Conservation (phyloP, 2,797 vertebrate genomes). For the Ctenochaetus hawaiiensis region DNA sequence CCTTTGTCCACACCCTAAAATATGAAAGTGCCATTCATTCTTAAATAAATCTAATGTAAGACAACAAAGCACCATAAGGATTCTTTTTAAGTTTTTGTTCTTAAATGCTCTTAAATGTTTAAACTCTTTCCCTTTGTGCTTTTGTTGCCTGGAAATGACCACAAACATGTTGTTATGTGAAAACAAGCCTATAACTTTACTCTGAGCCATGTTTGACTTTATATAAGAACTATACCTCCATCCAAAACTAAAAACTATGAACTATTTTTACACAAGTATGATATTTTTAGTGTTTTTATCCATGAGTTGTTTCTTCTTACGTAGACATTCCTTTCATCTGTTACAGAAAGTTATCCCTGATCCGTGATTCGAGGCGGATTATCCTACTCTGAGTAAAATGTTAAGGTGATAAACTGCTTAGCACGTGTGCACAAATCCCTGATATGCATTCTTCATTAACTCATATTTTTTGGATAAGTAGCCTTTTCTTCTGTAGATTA, state of each 20-base stretch:
- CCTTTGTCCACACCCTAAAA: background rate
- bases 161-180: background rate
- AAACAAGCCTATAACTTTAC: background rate
- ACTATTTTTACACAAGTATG: background rate
- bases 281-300: slow-evolving; percentile 21
- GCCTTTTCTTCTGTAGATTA: background rate
- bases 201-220: background rate
- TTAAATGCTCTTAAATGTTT: background rate
- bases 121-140: background rate
- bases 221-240: slow-evolving; percentile 3
- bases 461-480: background rate
- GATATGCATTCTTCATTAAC: slow-evolving; percentile 22
- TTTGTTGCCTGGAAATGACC: background rate
- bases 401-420: slow-evolving; percentile 61
- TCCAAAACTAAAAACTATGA: background rate
- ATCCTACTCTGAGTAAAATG: slow-evolving; percentile 47
- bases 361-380: slow-evolving; percentile 60
- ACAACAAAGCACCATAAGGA: background rate
- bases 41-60: background rate
- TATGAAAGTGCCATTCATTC: background rate
- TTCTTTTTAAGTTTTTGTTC: background rate
- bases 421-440: slow-evolving; percentile 56
- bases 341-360: slow-evolving; percentile 56
- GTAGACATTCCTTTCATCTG: slow-evolving; percentile 47
- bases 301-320: background rate